A percentile compares a stretch with the other conserved stretches of the same genome.
These are phyloP conservation scores for Drosophila subpulchrella DNA, from an alignment of 1,140 invertebrate genomes.

Conservation along the genomic window DNA sequence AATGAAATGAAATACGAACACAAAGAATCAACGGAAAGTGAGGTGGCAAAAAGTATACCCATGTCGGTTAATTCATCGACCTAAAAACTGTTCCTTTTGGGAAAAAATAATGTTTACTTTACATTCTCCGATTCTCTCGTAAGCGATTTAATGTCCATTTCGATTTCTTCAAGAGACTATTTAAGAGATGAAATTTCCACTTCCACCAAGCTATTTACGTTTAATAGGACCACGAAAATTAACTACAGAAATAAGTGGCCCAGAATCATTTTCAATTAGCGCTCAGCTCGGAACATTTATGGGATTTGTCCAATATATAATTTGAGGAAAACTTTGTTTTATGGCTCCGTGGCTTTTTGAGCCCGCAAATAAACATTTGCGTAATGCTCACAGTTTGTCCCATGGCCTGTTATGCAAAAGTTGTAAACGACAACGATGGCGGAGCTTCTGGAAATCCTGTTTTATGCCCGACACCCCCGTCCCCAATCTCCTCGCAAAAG, in stretches of 20 bases:
- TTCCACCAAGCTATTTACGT: not conserved
- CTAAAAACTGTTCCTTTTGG: too few relatives aligned
- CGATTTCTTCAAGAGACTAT: too few relatives aligned
- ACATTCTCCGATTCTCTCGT: too few relatives aligned
- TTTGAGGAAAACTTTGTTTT: constrained; percentile 73
- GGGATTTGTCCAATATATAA: constrained; percentile 60
- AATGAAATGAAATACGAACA: too few relatives aligned
- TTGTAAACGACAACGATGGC: constrained; percentile 51
- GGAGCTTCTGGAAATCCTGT: constrained; percentile 56
- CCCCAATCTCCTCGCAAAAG: constrained; percentile 46
- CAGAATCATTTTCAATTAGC: constrained; percentile 69
- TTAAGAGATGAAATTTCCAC: too few relatives aligned
- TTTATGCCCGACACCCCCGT: constrained; percentile 49
- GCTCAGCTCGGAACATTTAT: constrained; percentile 37
- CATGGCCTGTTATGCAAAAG: constrained; percentile 72
- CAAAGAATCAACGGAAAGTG: too few relatives aligned
- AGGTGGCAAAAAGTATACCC: too few relatives aligned
- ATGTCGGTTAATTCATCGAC: too few relatives aligned
- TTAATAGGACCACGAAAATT: not conserved
- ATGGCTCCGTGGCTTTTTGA: constrained; percentile 61
- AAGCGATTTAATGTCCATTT: too few relatives aligned
- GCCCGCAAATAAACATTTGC: constrained; percentile 74
- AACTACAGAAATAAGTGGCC: constrained; percentile 10
- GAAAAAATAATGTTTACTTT: too few relatives aligned
- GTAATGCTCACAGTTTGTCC: constrained; percentile 72